phyloP scores from a whole-genome alignment of 2,888 invertebrate genomes.

The Horisme vitalbata region DNA sequence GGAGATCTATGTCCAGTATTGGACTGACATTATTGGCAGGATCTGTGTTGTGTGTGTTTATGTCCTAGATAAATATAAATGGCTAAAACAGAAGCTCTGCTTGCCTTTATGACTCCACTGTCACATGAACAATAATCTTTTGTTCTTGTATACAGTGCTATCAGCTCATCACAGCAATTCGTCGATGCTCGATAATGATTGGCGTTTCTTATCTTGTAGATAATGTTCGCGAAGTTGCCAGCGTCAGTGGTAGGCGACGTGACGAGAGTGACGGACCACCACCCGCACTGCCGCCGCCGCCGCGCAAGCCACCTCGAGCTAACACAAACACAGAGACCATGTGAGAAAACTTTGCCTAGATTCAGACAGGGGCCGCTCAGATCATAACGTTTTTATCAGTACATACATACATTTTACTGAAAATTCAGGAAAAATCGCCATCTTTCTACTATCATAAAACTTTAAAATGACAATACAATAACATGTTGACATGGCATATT shows the following conservation, averaged over 20 bases:
- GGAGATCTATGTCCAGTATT: too few species aligned
- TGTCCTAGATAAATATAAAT: background rate
- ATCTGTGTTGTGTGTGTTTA: too few species aligned
- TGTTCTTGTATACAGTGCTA: slow-evolving; percentile 17
- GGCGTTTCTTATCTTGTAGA: slow-evolving; percentile 44
- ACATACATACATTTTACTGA: too few species aligned
- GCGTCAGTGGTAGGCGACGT: slow-evolving; percentile 61
- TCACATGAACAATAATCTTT: background rate
- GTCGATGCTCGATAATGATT: slow-evolving; percentile 20
- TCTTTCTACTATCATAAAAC: too few species aligned
- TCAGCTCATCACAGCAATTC: slow-evolving; percentile 2
- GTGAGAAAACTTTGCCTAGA: slow-evolving; percentile 46
- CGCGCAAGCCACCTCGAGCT: slow-evolving; percentile 64
- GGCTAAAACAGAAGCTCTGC: background rate
- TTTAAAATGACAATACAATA: too few species aligned
- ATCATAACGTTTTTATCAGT: too few species aligned
- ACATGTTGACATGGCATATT: too few species aligned
- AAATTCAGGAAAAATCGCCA: too few species aligned
- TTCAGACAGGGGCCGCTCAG: too few species aligned
- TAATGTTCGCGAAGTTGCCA: slow-evolving; percentile 61
- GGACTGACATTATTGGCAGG: too few species aligned
- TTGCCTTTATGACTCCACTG: background rate
- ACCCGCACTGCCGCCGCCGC: slow-evolving; percentile 74
- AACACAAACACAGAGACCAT: slow-evolving; percentile 57
- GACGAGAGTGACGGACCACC: slow-evolving; percentile 68